Base-by-base conservation (phyloP, 2,113 vertebrate species). In the Campylorhamphus procurvoides region DNA sequence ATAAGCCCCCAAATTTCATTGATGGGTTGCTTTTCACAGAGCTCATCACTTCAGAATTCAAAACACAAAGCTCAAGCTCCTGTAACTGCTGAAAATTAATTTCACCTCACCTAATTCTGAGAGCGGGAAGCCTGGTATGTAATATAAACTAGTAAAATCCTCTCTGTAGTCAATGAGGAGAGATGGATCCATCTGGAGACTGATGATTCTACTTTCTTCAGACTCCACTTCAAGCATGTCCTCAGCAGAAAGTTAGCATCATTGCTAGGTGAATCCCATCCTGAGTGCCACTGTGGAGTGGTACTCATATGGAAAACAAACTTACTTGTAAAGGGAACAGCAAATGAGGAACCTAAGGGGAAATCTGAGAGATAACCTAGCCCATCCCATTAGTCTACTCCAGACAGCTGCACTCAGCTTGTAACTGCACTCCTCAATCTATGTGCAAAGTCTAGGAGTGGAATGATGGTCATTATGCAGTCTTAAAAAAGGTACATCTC, bases 41-140 rank as follows among this genome's bases (percentile, higher is more conserved):
- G 55, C 64, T 93, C 64, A 44, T 95, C 86, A 78, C 47, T 60
- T 94, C 83, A 87, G 55, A 78, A 90, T 87, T 90, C 68, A 71
- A 90, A 94, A 86, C 29, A 31, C 63, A 84, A 44, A 89, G 24
- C 59, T 92, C 52, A 59, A 47, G 42, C 55, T 90, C 35, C 56
- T 86, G 33, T 90, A 90, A 92, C 78, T 92, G 68, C 66, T 68
- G 86, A 84, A 95, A 94, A 87, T 84, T 35, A 94, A 68, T 86
- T 93, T 84, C 63, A 44, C 35, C 2, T 42, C 72, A 77, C 39
- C 77, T 87, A n/a, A 89, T 93, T 86, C 44, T 71, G 56, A 74
- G 52, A 89, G 33, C 52, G 40, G 1, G 5, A 71, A 88, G 68
- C 14, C 68, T 87, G 80, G 68, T 55, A 10, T 71, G 68, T 63